These are phyloP conservation scores for Meghimatium bilineatum DNA, from an alignment of 2,888 invertebrate species.

Conservation along the genomic window DNA sequence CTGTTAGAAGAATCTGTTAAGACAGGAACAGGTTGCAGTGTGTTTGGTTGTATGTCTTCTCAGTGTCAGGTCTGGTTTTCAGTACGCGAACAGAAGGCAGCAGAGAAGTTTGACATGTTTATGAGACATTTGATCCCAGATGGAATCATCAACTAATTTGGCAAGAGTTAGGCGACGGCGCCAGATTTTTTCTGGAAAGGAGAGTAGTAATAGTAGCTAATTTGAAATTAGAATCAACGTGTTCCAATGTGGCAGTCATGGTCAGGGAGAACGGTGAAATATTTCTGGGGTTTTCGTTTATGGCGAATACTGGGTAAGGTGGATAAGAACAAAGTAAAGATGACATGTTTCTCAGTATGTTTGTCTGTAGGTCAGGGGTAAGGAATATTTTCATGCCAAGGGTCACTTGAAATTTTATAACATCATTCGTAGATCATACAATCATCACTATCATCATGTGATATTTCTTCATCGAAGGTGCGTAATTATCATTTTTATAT, in stretches of 20 bases:
- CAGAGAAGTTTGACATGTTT: neutral
- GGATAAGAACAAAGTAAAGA: neutral
- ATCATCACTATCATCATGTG: too few relatives aligned
- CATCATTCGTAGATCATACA: too few relatives aligned
- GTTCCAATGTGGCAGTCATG: neutral
- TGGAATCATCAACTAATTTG: constrained; percentile 4
- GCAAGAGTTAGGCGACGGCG: neutral
- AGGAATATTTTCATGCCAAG: too few relatives aligned
- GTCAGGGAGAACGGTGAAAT: neutral
- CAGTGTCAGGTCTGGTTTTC: neutral
- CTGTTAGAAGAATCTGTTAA: neutral
- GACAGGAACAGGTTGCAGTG: neutral
- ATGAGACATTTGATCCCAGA: constrained; percentile 4
- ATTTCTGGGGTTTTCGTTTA: neutral
- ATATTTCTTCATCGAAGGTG: too few relatives aligned
- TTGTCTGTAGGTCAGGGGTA: neutral
- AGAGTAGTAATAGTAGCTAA: constrained; percentile 7
- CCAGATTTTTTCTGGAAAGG: neutral
- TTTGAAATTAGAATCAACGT: neutral
- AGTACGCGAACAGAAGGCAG: neutral
- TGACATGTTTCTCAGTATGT: neutral
- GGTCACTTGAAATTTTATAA: too few relatives aligned
- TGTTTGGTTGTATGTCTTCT: neutral
- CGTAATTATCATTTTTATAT: too few relatives aligned
- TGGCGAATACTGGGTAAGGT: neutral